Evolutionary conservation across 64 coral and sea anemone species (phyloP), one percentile per base, ranked within the genome.

Genomic region (Actinia equina): DNA sequence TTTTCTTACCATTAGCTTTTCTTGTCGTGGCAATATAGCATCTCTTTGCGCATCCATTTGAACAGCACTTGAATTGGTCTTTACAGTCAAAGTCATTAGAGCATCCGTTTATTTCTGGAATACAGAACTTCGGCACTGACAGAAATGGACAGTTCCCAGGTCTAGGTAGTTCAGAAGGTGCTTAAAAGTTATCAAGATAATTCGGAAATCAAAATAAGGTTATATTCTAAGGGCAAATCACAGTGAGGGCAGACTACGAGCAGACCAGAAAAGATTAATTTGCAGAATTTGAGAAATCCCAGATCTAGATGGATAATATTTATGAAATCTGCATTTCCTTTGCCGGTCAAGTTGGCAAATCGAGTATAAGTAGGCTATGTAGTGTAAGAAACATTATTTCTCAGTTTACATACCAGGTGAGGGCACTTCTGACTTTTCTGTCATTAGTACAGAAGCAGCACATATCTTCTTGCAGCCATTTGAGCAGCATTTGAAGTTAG

Each of bases 391-490:
- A 37, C 30, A 37, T 37, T 37, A 0, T 37, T 37, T 37, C 30
- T 37, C 30, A 57, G 55, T 57, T 57, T 57, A 12, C 27, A 30
- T 74, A 74, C 69, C 69, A n/a, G 69, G 15, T 11, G 69, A 74
- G 26, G 69, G 69, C 1, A 30, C 25, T 30, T 30, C 45, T 62
- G 30, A 42, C 26, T 18, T 85, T 10, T 61, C 59, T 16, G 83
- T 23, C 17, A n/a, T n/a, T n/a, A n/a, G n/a, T n/a, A 85, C 59
- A 17, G 83, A 44, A 58, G 17, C 63, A 49, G 77, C 85, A 77
- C 90, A 92, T 5, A 92, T 63, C n/a, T 59, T 92, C 26, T 87
- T 87, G 78, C 90, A 92, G 3, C 85, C 78, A 30, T 92, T 92
- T 53, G 84, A 86, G 23, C 90, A 92, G 61, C 90, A 92, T 71